Percentiles rank a stretch among this genome's conserved stretches.
These are phyloP conservation scores for Keiferia lycopersicella DNA, from an alignment of 2,888 invertebrate species.

Conservation along the genomic window DNA sequence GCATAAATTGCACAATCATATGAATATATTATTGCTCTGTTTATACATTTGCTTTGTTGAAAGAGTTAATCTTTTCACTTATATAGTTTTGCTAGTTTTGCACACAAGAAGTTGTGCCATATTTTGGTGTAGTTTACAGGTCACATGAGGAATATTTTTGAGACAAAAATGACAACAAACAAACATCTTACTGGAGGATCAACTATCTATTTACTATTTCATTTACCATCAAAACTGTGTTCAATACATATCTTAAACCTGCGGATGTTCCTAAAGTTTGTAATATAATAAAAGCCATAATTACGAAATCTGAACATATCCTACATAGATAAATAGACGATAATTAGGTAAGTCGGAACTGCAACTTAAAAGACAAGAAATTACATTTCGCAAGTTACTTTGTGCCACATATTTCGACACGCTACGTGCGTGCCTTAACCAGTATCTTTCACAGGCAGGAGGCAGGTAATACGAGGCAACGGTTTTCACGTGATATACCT, in stretches of 20 bases:
- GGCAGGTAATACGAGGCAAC: neutral
- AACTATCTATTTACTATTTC: neutral
- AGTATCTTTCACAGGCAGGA: slow-evolving; percentile 5
- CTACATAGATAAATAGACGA: neutral
- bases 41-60: neutral
- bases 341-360: neutral
- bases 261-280: neutral
- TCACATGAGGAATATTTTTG: neutral
- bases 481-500: neutral
- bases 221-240: slow-evolving; percentile 12
- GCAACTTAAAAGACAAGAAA: too few species aligned
- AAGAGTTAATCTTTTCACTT: neutral
- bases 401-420: neutral
- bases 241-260: neutral
- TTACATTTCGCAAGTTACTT: neutral
- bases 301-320: neutral
- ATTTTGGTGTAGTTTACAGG: slow-evolving; percentile 11
- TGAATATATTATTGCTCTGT: slow-evolving; percentile 4
- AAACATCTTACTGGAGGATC: neutral
- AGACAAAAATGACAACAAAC: neutral
- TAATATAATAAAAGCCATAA: neutral
- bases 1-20: neutral
- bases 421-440: neutral
- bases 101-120: slow-evolving; percentile 15
- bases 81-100: slow-evolving; percentile 14